Evolutionary conservation across 2,113 vertebrate genomes (phyloP).

Genomic region (Hypanus sabinus): DNA sequence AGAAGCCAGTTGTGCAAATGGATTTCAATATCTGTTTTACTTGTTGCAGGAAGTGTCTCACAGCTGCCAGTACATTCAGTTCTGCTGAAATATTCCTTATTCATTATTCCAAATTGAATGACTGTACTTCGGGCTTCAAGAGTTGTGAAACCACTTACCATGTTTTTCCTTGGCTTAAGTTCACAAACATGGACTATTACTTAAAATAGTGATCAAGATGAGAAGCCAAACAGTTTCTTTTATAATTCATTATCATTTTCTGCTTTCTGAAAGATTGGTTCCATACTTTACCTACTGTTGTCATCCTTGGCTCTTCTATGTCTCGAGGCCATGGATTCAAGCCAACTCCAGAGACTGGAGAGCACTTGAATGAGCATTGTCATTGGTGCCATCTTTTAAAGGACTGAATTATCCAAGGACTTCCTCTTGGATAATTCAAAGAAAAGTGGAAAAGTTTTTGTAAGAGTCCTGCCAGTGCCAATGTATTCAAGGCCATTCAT

Average conservation of each 20-base stretch:
- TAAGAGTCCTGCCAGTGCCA: background rate
- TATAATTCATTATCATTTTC: background rate
- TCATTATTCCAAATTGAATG: constrained; percentile 17
- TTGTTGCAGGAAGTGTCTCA: background rate
- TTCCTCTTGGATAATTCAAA: background rate
- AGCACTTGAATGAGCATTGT: background rate
- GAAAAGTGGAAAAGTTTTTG: background rate
- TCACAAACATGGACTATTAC: background rate
- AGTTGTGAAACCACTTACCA: background rate
- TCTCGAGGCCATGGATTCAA: background rate
- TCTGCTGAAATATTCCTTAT: constrained; percentile 26
- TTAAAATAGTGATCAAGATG: background rate
- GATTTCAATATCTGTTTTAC: background rate
- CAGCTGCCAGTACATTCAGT: constrained; percentile 26
- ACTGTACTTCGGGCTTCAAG: background rate
- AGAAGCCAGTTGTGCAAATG: background rate
- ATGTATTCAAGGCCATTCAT: background rate
- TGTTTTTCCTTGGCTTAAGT: background rate
- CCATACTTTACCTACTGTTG: background rate
- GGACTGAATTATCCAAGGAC: too few species aligned
- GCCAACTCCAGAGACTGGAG: background rate
- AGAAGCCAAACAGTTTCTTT: background rate
- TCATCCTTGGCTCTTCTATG: background rate
- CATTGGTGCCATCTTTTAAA: background rate
- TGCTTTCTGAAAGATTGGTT: background rate